These are phyloP conservation scores for Porites divaricata DNA, from an alignment of 92 coral and sea anemone genomes.

Conservation along the genomic window DNA sequence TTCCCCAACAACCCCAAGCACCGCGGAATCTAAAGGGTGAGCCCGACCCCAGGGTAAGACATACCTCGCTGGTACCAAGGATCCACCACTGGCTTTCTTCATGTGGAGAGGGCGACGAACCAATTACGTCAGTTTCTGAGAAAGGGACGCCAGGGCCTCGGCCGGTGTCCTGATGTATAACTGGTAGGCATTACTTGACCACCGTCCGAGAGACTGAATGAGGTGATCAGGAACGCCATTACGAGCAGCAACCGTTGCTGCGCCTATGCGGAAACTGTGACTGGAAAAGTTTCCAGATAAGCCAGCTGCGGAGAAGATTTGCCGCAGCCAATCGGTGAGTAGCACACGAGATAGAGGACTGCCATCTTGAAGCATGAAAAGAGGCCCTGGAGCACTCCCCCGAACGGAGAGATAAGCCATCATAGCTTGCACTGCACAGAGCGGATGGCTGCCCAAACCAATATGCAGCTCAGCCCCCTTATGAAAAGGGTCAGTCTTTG, in stretches of 20 bases:
- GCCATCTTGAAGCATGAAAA: background rate
- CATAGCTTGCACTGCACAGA: too few species aligned
- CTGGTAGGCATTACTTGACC: background rate
- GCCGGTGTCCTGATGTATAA: background rate
- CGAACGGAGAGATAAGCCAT: background rate
- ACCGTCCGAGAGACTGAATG: background rate
- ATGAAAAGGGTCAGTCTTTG: background rate
- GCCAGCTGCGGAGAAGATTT: too few species aligned
- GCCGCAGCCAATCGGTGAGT: background rate
- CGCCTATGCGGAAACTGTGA: background rate
- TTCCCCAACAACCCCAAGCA: background rate
- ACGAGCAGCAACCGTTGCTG: background rate
- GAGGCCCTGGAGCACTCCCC: background rate
- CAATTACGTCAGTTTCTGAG: background rate
- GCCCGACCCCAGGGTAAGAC: background rate
- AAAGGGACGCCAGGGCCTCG: background rate
- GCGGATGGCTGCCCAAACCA: background rate
- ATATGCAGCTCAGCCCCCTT: background rate
- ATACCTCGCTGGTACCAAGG: background rate
- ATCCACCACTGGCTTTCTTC: background rate
- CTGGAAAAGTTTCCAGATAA: too few species aligned
- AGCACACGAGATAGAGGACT: background rate
- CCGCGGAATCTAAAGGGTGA: too few species aligned
- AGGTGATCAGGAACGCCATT: background rate
- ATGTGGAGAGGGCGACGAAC: background rate